phyloP scores from a whole-genome alignment of 2,113 vertebrate genomes.

The Pseudolaguvia tuberculata region DNA sequence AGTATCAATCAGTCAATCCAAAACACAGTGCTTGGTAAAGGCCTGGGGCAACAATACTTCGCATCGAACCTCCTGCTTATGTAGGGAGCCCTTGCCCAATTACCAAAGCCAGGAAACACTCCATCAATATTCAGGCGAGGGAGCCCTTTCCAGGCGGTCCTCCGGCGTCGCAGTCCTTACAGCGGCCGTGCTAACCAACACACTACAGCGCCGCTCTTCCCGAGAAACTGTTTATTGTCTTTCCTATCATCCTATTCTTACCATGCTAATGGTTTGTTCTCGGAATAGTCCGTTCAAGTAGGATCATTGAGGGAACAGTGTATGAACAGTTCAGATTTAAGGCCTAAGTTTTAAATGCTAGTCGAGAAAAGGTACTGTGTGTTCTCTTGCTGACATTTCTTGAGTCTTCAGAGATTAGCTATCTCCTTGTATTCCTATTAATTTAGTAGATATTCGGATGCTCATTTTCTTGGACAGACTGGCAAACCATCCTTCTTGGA shows the following conservation, averaged over 20 bases:
- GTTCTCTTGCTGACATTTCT: constrained; percentile 25
- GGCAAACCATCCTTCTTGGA: neutral
- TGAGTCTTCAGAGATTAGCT: constrained; percentile 30
- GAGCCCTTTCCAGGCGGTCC: too few relatives aligned
- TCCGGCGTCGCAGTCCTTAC: too few relatives aligned
- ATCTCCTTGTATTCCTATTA: constrained; percentile 36
- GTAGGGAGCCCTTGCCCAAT: too few relatives aligned
- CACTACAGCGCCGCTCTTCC: too few relatives aligned
- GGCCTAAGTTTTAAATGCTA: neutral
- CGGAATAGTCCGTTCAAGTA: neutral
- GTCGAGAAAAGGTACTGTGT: neutral
- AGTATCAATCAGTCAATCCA: too few relatives aligned
- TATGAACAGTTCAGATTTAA: neutral
- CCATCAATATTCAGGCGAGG: too few relatives aligned
- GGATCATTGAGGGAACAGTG: neutral
- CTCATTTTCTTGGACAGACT: neutral
- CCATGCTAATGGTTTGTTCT: neutral
- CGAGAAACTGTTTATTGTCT: neutral
- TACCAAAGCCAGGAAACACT: too few relatives aligned
- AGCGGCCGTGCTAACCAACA: too few relatives aligned
- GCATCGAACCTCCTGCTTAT: too few relatives aligned
- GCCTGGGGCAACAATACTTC: too few relatives aligned
- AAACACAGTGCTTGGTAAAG: too few relatives aligned
- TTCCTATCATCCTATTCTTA: neutral
- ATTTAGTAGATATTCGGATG: constrained; percentile 20